phyloP scores from a whole-genome alignment of 2,888 invertebrate genomes.

The Hymenopus coronatus region DNA sequence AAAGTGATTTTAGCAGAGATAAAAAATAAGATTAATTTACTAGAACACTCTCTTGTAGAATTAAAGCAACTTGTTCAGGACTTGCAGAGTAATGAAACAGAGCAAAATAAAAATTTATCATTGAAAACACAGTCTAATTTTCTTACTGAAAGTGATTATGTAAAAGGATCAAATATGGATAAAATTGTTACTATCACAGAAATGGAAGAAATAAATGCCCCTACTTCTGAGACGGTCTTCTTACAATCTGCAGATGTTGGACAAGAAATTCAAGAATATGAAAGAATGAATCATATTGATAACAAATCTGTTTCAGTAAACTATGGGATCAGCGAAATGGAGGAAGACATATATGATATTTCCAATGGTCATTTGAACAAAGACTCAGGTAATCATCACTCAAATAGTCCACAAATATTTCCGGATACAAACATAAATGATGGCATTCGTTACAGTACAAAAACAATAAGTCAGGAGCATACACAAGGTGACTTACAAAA shows the following conservation, averaged over 20 bases:
- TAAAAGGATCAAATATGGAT: background rate
- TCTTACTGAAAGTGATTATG: background rate
- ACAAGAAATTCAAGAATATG: background rate
- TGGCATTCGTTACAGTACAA: background rate
- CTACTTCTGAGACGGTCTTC: background rate
- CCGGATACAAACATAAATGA: background rate
- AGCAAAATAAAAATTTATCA: background rate
- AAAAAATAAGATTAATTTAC: background rate
- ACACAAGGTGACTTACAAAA: background rate
- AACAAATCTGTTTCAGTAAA: background rate
- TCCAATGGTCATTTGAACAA: background rate
- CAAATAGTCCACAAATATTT: background rate
- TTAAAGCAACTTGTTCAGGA: background rate
- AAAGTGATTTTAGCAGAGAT: background rate
- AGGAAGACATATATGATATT: background rate
- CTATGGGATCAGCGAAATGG: background rate
- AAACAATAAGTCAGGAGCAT: background rate
- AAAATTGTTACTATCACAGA: background rate
- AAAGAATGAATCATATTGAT: background rate
- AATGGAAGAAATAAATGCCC: background rate
- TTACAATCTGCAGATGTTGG: background rate
- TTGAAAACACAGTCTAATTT: background rate
- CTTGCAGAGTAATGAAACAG: background rate
- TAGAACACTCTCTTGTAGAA: background rate
- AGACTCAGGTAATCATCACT: background rate